Conservation (phyloP, 2,797 vertebrate species). For the Chloroceryle inda region DNA sequence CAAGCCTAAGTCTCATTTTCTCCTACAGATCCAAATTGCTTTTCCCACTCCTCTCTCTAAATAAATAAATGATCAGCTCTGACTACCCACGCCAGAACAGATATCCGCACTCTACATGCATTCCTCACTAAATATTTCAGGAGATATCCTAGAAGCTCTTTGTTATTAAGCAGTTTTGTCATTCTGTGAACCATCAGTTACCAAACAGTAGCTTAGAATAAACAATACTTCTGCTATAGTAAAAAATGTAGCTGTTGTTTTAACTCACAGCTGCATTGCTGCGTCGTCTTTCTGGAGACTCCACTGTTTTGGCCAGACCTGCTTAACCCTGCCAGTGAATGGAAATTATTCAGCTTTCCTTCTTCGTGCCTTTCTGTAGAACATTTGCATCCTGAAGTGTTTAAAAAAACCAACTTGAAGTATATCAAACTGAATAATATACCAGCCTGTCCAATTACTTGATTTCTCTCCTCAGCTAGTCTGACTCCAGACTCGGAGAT, state of each 20-base stretch:
- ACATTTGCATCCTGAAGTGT: conserved; percentile 8
- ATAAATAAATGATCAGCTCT: conserved; percentile 69
- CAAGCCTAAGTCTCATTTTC: conserved; percentile 3
- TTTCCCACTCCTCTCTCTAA: conserved; percentile 41
- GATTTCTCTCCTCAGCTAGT: neutral
- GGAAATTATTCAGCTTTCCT: neutral
- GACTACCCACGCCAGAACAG: conserved; percentile 31
- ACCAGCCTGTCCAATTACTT: neutral
- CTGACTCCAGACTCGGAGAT: neutral
- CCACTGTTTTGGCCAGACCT: neutral
- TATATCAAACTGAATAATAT: conserved; percentile 17
- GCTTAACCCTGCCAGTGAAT: neutral
- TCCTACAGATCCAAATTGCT: conserved; percentile 28
- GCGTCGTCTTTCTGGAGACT: neutral
- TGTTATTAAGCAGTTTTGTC: conserved; percentile 66
- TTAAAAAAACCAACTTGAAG: neutral
- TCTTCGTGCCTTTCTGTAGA: neutral
- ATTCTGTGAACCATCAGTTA: conserved; percentile 44
- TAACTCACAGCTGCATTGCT: conserved; percentile 25
- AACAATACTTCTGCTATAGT: neutral
- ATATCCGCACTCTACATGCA: neutral
- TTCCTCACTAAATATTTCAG: conserved; percentile 67
- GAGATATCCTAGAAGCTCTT: conserved; percentile 37
- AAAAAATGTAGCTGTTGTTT: conserved; percentile 36
- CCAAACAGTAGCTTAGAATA: conserved; percentile 38